Conservation (phyloP, 2,888 invertebrate genomes). For the Gari tellinella region DNA sequence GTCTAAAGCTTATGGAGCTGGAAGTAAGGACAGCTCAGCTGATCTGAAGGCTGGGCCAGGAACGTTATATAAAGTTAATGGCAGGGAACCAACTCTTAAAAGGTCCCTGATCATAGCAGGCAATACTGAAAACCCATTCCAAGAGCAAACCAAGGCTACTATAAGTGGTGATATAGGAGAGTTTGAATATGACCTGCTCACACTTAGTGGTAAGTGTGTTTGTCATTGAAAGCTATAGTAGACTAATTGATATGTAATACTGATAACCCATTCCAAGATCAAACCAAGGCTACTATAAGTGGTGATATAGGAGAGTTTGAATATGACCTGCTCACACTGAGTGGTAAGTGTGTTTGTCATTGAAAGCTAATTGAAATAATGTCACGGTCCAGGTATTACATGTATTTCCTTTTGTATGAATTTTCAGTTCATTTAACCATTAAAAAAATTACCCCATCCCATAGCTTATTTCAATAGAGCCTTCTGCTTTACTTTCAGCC, state of each 20-base stretch:
- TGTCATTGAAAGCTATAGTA: too few relatives aligned
- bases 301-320: constrained; percentile 54
- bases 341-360: constrained; percentile 65
- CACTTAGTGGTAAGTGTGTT: constrained; percentile 59
- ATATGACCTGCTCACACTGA: constrained; percentile 62
- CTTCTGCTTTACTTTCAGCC: too few relatives aligned
- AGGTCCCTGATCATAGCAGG: constrained; percentile 60
- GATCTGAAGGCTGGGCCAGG: constrained; percentile 74
- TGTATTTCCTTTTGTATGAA: too few relatives aligned
- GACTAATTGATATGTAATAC: constrained; percentile 66
- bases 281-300: constrained; percentile 63
- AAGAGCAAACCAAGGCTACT: constrained; percentile 64
- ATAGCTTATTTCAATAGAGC: too few relatives aligned
- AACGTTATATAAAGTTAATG: constrained; percentile 68
- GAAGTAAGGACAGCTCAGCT: constrained; percentile 56
- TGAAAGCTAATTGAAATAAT: too few relatives aligned
- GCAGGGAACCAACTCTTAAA: constrained; percentile 37
- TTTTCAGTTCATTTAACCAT: too few relatives aligned
- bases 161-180: constrained; percentile 57
- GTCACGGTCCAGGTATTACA: too few relatives aligned
- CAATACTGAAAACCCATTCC: constrained; percentile 57
- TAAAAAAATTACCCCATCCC: too few relatives aligned
- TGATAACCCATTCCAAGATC: constrained; percentile 55
- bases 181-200: constrained; percentile 62
- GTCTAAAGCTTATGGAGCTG: constrained; percentile 71